phyloP scores from a whole-genome alignment of 2,888 invertebrate genomes.

The Hydraecia micacea region DNA sequence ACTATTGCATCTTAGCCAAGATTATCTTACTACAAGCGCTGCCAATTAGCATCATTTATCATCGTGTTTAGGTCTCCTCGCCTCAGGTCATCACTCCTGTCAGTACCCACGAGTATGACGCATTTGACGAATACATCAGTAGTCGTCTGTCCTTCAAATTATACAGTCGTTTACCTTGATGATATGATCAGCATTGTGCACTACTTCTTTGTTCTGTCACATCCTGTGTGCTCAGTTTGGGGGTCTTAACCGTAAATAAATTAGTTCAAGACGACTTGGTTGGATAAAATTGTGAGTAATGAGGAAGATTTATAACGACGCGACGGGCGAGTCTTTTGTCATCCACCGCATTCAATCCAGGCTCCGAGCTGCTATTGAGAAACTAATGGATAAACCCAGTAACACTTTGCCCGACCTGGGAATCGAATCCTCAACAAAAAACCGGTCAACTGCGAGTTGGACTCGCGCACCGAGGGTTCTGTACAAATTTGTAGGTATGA shows the following conservation, averaged over 20 bases:
- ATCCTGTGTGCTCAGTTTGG: conserved; percentile 19
- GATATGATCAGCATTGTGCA: conserved; percentile 26
- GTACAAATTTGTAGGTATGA: no score
- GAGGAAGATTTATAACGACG: neutral
- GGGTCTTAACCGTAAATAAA: conserved; percentile 6
- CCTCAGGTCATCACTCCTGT: conserved; percentile 10
- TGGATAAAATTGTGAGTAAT: neutral
- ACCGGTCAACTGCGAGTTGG: no score
- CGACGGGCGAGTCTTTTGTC: neutral
- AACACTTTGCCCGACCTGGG: neutral
- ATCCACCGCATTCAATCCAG: neutral
- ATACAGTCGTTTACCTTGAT: conserved; percentile 15
- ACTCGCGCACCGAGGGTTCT: no score
- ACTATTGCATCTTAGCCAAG: neutral
- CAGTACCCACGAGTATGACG: conserved; percentile 17
- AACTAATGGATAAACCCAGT: neutral
- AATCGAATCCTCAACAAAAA: neutral
- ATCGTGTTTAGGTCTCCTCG: neutral
- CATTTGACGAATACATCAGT: neutral
- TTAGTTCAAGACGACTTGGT: conserved; percentile 6
- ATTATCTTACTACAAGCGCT: neutral
- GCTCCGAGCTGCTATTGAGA: neutral
- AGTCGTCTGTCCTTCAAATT: conserved; percentile 27
- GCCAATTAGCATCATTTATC: neutral
- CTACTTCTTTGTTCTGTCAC: conserved; percentile 35